Evolutionary conservation across 2,888 invertebrate species (phyloP), one percentile per base, ranked within the genome.

Genomic region (Drosophila borealis): DNA sequence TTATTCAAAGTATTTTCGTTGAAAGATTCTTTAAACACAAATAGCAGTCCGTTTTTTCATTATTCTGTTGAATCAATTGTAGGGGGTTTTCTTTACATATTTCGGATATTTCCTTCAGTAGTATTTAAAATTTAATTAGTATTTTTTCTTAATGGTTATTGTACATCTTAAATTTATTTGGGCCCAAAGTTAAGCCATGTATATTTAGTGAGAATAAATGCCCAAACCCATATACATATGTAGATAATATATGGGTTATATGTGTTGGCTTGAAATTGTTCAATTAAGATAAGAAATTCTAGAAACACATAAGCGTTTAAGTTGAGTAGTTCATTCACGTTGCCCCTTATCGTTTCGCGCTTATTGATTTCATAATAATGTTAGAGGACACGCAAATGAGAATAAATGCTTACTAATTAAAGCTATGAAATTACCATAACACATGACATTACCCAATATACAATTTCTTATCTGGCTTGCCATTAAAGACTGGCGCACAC

Each of bases 371-470:
- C 44, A 37, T 25, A 8, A 39, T 44, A 36, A 29, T 13, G 44
- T 44, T 39, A 14, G 8, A 21, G 46, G 41, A 19, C 42, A 50
- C 19, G 46, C 14, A 36, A 45, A 39, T 33, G 46, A 2, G 4
- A 21, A 44, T 21, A 50, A 50, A 51, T 56, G 63, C 63, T 39
- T 66, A 55, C 68, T 69, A 80, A 82, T 88, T 85, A 77, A 85
- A 77, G 67, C 64, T 44, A 17, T 17, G 17, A 17, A 67, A 64
- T 77, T 67, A 50, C 46, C 51, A 56, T 41, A 39, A 36, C 71
- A 57, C 72, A 62, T 39, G 61, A 71, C 72, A 63, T 62, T 54
- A 39, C 25, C 17, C 48, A 69, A 74, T 65, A 51, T 45, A 57
- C 33, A 44, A 34, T 49, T 54, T 61, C 63, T 71, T 80, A 79